A percentile compares a stretch with the other conserved stretches of the same genome.
Conservation (phyloP, 2,797 vertebrate species). For the Salarias fasciatus region DNA sequence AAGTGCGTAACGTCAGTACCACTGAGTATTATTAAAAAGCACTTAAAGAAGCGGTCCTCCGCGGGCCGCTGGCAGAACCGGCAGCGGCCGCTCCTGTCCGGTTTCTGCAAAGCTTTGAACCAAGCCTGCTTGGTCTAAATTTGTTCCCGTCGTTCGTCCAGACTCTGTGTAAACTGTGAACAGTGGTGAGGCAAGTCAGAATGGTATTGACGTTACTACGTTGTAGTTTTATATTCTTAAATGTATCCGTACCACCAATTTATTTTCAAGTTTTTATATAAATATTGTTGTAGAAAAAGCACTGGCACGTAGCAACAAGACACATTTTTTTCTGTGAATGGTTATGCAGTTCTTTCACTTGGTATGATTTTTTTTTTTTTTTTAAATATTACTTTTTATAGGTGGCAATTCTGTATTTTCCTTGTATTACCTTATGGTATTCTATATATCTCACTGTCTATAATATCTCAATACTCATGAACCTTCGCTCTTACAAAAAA, state of each 20-base stretch:
- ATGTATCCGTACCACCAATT: conserved; percentile 80
- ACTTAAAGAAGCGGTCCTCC: conserved; percentile 65
- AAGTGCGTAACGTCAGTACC: conserved; percentile 78
- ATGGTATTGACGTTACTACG: conserved; percentile 82
- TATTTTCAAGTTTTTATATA: conserved; percentile 83
- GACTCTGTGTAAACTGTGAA: conserved; percentile 81
- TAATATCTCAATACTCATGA: conserved; percentile 80
- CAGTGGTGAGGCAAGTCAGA: conserved; percentile 77
- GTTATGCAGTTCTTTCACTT: conserved; percentile 81
- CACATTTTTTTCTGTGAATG: conserved; percentile 82
- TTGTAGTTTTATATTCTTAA: conserved; percentile 86
- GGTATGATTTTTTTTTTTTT: conserved; percentile 63
- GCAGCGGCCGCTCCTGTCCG: conserved; percentile 37
- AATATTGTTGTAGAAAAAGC: conserved; percentile 82
- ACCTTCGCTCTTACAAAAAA: conserved; percentile 68
- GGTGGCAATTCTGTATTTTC: conserved; percentile 82
- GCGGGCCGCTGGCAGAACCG: conserved; percentile 39
- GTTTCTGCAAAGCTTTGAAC: conserved; percentile 57
- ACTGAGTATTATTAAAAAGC: conserved; percentile 72
- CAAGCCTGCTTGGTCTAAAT: conserved; percentile 61
- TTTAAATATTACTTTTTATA: conserved; percentile 80
- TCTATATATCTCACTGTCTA: conserved; percentile 84
- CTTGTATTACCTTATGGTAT: conserved; percentile 80
- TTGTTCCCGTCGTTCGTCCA: conserved; percentile 65
- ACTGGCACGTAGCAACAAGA: conserved; percentile 81